phyloP scores from a whole-genome alignment of 2,113 vertebrate species.

The Anarrhichthys ocellatus region DNA sequence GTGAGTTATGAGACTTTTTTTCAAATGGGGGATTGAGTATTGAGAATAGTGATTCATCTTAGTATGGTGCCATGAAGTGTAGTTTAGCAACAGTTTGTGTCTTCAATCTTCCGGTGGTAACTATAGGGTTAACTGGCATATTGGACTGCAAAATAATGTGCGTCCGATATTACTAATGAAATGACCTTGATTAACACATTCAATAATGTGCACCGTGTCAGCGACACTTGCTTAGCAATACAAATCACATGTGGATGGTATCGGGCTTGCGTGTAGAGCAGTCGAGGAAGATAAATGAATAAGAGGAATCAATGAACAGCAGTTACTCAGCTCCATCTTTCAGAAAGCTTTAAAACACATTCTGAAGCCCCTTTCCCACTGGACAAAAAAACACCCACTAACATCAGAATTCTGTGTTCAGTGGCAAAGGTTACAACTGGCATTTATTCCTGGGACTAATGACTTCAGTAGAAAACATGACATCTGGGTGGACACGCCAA shows the following conservation, averaged over 20 bases:
- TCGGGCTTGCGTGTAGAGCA: not conserved
- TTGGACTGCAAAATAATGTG: not conserved
- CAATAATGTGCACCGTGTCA: conserved; percentile 3
- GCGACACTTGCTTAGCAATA: conserved; percentile 18
- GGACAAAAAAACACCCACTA: not conserved
- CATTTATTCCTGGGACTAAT: not conserved
- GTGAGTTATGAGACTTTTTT: not conserved
- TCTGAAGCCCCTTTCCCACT: not conserved
- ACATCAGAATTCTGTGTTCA: not conserved
- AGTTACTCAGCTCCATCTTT: not conserved
- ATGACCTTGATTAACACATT: not conserved
- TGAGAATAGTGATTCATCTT: not conserved
- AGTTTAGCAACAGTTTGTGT: not conserved
- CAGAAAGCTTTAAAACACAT: not conserved
- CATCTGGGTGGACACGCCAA: not conserved
- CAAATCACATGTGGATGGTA: conserved; percentile 19
- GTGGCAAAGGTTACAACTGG: not conserved
- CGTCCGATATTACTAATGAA: not conserved
- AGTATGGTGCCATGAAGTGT: not conserved
- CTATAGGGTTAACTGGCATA: not conserved
- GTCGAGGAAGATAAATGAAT: conserved; percentile 16
- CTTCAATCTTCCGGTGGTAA: not conserved
- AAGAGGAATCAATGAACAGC: conserved; percentile 2
- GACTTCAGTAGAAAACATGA: not conserved
- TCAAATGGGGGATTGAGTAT: not conserved